Base-by-base conservation (phyloP, 2,888 invertebrate species). In the Malthinus seriepunctatus region DNA sequence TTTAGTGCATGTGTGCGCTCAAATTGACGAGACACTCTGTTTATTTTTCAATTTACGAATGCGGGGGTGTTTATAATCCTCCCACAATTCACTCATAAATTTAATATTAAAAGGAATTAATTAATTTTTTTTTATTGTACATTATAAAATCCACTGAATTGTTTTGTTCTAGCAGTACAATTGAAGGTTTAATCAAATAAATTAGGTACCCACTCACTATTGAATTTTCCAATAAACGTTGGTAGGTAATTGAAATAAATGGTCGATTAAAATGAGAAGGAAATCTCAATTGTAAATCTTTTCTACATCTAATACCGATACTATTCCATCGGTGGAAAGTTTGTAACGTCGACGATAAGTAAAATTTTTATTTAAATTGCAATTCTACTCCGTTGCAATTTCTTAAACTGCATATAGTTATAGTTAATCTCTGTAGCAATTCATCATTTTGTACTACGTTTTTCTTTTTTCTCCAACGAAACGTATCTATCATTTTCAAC, bases 221-320 rank as follows among this genome's bases (percentile, higher is more conserved):
- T 42, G 39, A 42, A 42, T 11, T 42, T 42, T 14, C 39, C 39
- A 42, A 42, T 42, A 42, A 42, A 42, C 39, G 23, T 23, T 23
- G 23, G 23, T 42, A 42, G 14, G 39, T 42, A 42, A 42, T 42
- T 42, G 39, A 42, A 42, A 42, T n/a, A 12, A 42, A 42, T 42
- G 39, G 9, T 42, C 39, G 39, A 42, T 42, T 42, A 42, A 42
- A 42, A 15, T 42, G 39, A 42, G 39, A 42, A 42, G 39, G n/a
- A 12, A 42, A 42, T 42, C 39, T 42, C 39, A 42, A 42, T 42
- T 42, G 39, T 42, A 42, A 42, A 42, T 42, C 39, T 42, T 42
- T 12, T 42, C 39, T 14, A 42, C 39, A 15, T 42, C 39, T 12
- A 42, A 42, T 42, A 14, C 39, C 9, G 39, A 14, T 42, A 9